These are phyloP conservation scores for Lerista edwardsae DNA, from an alignment of 2,797 vertebrate species.

Conservation along the genomic window DNA sequence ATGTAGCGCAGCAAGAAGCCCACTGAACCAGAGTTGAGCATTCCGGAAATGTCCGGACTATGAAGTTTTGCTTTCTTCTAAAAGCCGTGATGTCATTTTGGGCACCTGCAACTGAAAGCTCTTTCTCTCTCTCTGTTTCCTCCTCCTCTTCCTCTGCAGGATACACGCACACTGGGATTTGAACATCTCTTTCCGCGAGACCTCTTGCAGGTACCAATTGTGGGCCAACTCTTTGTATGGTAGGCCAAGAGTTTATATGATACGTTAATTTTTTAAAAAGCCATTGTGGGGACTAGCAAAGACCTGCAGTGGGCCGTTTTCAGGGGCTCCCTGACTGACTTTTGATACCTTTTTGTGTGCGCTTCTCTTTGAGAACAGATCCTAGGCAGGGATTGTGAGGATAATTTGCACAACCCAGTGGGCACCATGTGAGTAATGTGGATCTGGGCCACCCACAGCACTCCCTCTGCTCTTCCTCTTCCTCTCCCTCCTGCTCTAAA, in stretches of 20 bases:
- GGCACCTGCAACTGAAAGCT: slow-evolving; percentile 46
- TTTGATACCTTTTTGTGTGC: not conserved
- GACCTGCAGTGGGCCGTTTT: slow-evolving; percentile 4
- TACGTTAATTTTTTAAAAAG: slow-evolving; percentile 1
- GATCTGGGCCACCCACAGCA: too few relatives aligned
- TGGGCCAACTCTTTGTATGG: slow-evolving; percentile 54
- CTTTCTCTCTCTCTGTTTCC: slow-evolving; percentile 21
- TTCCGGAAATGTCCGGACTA: too few relatives aligned
- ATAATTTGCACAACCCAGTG: not conserved
- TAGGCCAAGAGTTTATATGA: slow-evolving; percentile 43
- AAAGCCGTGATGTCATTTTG: not conserved
- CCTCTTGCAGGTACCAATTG: slow-evolving; percentile 79
- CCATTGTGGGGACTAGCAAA: slow-evolving; percentile 1
- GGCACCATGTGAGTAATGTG: not conserved
- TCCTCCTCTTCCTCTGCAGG: slow-evolving; percentile 65
- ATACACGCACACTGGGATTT: slow-evolving; percentile 84
- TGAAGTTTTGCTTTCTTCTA: not conserved
- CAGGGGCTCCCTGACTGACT: not conserved
- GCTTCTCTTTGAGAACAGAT: not conserved
- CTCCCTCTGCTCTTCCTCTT: too few relatives aligned
- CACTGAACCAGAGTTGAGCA: too few relatives aligned
- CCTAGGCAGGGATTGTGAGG: not conserved
- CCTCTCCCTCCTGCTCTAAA: too few relatives aligned
- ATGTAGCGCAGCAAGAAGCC: not conserved
- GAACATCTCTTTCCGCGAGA: slow-evolving; percentile 85